These are phyloP conservation scores for Betta splendens DNA, from an alignment of 2,797 vertebrate genomes.

Conservation along the genomic window DNA sequence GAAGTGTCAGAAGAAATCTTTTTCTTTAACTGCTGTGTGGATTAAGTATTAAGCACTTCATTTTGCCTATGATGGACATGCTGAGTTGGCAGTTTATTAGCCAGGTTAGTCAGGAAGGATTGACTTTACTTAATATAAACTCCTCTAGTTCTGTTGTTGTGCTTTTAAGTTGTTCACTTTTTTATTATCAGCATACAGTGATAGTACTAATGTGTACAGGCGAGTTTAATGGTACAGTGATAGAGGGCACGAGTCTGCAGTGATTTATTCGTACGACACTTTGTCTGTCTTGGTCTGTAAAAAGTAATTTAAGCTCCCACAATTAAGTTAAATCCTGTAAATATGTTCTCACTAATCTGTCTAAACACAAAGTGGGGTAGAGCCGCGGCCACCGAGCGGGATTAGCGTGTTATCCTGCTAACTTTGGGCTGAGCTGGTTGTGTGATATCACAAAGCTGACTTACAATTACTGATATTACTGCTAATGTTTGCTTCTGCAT, in stretches of 20 bases:
- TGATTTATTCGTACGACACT: neutral
- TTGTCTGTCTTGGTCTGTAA: neutral
- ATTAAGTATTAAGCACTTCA: slow-evolving; percentile 13
- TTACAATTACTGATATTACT: too few species aligned
- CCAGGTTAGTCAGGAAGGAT: slow-evolving; percentile 1
- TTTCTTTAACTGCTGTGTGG: slow-evolving; percentile 7
- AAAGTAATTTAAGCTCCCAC: neutral
- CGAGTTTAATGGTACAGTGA: too few species aligned
- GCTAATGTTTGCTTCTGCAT: too few species aligned
- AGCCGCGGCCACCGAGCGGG: neutral
- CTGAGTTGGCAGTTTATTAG: slow-evolving; percentile 7
- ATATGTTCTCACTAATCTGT: neutral
- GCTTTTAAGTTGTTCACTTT: too few species aligned
- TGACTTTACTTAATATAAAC: too few species aligned
- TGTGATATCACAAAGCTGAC: too few species aligned
- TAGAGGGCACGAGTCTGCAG: neutral
- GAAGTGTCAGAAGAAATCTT: slow-evolving; percentile 14
- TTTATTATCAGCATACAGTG: too few species aligned
- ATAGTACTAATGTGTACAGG: too few species aligned
- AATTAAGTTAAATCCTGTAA: neutral
- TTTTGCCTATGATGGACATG: slow-evolving; percentile 17
- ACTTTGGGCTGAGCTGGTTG: too few species aligned
- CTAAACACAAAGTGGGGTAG: neutral
- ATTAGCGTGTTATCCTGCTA: too few species aligned
- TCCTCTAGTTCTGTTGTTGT: too few species aligned